phyloP scores from a whole-genome alignment of 2,888 invertebrate genomes.

The Diaphora mendica region DNA sequence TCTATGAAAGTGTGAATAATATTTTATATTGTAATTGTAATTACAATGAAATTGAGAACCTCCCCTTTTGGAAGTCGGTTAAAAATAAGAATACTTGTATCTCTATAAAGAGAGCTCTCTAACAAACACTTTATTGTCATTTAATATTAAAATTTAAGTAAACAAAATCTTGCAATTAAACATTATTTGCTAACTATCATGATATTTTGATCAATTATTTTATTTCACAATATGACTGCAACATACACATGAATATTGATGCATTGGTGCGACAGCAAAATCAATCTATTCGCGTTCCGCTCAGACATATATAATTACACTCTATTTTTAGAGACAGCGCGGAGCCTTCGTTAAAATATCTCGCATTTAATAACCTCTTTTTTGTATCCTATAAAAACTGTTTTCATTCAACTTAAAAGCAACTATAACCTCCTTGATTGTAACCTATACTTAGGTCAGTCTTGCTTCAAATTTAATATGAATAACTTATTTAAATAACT shows the following conservation, averaged over 20 bases:
- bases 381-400: neutral
- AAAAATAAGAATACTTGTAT: no score
- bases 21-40: no score
- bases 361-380: constrained; percentile 24
- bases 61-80: no score
- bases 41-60: no score
- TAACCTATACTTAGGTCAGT: neutral
- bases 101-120: no score
- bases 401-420: neutral
- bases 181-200: neutral
- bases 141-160: neutral
- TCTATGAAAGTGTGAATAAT: no score
- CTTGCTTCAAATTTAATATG: neutral
- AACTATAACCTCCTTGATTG: neutral
- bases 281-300: constrained; percentile 23
- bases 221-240: neutral
- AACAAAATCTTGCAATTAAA: neutral
- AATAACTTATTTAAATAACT: neutral
- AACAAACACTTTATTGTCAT: neutral
- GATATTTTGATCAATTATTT: neutral
- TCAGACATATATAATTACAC: constrained; percentile 21
- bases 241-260: constrained; percentile 24
- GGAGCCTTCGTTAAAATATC: constrained; percentile 42
- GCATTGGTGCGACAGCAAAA: constrained; percentile 19
- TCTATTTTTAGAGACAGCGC: constrained; percentile 23